phyloP scores from a whole-genome alignment of 2,113 vertebrate genomes.

The Caloenas nicobarica region DNA sequence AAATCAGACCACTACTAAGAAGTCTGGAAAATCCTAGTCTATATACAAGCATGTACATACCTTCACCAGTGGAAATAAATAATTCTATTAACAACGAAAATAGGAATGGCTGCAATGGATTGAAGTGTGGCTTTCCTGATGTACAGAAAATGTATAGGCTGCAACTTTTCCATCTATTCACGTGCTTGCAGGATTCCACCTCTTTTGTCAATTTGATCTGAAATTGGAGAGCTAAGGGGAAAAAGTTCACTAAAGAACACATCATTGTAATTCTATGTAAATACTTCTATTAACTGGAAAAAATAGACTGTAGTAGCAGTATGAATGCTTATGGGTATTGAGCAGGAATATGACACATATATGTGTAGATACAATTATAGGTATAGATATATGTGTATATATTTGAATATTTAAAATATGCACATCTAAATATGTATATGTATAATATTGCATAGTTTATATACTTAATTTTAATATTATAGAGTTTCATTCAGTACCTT shows the following conservation, averaged over 20 bases:
- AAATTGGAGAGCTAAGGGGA: background rate
- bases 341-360: background rate
- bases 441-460: background rate
- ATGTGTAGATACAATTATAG: background rate
- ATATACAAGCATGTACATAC: background rate
- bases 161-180: background rate
- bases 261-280: background rate
- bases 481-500: background rate
- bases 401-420: background rate
- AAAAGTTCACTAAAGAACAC: background rate
- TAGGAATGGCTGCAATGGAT: background rate
- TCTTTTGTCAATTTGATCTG: background rate
- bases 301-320: background rate
- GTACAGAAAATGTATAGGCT: accelerated
- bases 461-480: background rate
- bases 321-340: background rate
- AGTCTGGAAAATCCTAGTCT: background rate
- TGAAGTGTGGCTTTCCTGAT: background rate
- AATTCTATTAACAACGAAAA: background rate
- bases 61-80: background rate
- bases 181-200: background rate
- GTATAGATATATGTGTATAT: background rate
- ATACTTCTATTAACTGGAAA: background rate
- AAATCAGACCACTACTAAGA: background rate
- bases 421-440: background rate